Conservation (phyloP, 2,113 vertebrate genomes). For the Leiothrix lutea region DNA sequence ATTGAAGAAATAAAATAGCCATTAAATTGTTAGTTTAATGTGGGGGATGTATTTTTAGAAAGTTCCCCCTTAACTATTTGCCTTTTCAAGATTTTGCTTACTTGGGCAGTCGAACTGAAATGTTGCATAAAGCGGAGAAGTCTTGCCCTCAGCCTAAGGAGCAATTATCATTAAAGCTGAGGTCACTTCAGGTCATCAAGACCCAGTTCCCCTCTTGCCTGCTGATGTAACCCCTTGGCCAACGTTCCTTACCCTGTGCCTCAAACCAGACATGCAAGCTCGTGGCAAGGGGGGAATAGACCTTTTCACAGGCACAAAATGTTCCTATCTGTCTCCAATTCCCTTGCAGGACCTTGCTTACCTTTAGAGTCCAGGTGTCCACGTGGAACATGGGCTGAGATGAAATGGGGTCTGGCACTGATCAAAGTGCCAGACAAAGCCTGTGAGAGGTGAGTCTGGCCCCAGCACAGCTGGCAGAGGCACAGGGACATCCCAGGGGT, state of each 20-base stretch:
- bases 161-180: not conserved
- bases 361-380: not conserved
- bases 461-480: rapidly evolving
- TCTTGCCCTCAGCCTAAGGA: not conserved
- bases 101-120: not conserved
- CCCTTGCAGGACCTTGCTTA: not conserved
- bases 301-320: not conserved
- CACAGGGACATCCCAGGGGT: not conserved
- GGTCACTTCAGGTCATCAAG: not conserved
- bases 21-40: not conserved
- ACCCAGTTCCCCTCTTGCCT: not conserved
- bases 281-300: rapidly evolving
- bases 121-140: not conserved
- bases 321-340: rapidly evolving
- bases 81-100: not conserved
- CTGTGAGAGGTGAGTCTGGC: not conserved
- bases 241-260: not conserved
- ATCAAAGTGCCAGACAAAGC: too few species aligned
- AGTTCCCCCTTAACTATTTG: not conserved
- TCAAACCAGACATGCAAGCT: not conserved
- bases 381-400: rapidly evolving
- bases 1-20: not conserved
- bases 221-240: not conserved
- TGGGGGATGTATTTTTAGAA: not conserved
- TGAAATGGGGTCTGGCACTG: not conserved